A percentile compares a stretch with the other conserved stretches of the same genome.
Evolutionary conservation across 2,888 invertebrate genomes (phyloP).

Genomic region (Temnothorax ravouxi): DNA sequence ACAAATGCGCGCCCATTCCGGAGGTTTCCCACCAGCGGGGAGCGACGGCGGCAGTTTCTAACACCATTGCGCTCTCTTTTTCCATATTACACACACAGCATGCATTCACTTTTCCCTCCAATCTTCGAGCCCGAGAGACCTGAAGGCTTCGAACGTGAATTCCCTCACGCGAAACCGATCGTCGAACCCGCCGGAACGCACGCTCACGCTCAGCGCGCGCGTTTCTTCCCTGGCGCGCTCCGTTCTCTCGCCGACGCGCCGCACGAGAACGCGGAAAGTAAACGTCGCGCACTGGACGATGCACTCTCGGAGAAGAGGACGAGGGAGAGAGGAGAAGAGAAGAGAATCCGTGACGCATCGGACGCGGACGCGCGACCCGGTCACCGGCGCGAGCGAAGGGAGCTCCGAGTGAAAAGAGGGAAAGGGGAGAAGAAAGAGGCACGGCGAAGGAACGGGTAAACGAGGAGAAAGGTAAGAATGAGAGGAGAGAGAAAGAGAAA

Average conservation of each 20-base stretch:
- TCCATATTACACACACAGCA: not conserved
- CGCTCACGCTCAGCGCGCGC: no score
- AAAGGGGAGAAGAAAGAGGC: slow-evolving; percentile 1
- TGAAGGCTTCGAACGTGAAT: not conserved
- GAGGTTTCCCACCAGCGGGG: not conserved
- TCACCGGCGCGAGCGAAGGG: slow-evolving; percentile 20
- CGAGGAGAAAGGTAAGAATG: not conserved
- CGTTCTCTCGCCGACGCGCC: not conserved
- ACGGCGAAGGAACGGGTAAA: not conserved
- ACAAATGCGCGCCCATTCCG: not conserved
- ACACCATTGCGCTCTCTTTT: slow-evolving; percentile 13
- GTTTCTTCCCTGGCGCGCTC: not conserved
- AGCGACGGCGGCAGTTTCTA: not conserved
- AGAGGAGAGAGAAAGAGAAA: not conserved
- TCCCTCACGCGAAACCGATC: slow-evolving; percentile 19
- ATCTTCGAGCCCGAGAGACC: slow-evolving; percentile 10
- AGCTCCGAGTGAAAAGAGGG: not conserved
- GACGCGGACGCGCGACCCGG: slow-evolving; percentile 33
- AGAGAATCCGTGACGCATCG: slow-evolving; percentile 33
- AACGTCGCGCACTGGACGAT: slow-evolving; percentile 33
- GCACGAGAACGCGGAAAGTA: slow-evolving; percentile 35
- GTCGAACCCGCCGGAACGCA: slow-evolving; percentile 10
- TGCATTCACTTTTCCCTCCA: not conserved
- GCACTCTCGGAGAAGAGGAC: slow-evolving; percentile 19
- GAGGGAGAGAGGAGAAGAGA: slow-evolving; percentile 5